These are phyloP conservation scores for Pogoniulus pusillus DNA, from an alignment of 2,797 vertebrate species.

Conservation along the genomic window DNA sequence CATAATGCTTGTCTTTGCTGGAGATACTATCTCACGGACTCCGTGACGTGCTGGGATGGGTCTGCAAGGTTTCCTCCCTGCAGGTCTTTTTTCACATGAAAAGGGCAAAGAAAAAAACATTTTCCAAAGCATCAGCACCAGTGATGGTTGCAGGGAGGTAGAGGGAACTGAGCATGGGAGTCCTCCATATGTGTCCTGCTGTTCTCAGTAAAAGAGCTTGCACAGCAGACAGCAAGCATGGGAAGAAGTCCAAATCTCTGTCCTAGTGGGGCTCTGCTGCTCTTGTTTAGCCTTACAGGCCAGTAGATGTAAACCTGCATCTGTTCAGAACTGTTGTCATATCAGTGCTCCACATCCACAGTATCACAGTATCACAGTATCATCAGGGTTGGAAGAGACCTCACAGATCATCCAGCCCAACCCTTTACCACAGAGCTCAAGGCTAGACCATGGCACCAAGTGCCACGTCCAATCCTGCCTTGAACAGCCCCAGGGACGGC, in stretches of 20 bases:
- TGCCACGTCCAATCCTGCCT: no score
- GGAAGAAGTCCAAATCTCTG: neutral
- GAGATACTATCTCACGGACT: neutral
- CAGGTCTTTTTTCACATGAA: neutral
- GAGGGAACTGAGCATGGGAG: neutral
- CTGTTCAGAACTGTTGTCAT: neutral
- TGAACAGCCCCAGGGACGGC: no score
- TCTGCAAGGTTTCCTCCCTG: neutral
- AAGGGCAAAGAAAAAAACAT: neutral
- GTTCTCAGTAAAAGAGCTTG: neutral
- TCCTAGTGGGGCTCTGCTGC: neutral
- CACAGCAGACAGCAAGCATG: accelerated
- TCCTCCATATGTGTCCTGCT: neutral
- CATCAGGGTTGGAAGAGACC: no score
- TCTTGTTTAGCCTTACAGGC: neutral
- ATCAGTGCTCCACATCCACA: neutral
- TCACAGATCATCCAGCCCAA: no score
- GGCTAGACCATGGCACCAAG: no score
- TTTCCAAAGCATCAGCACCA: neutral
- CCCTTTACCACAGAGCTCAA: no score
- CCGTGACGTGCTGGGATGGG: neutral
- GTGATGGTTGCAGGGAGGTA: neutral
- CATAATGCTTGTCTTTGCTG: accelerated
- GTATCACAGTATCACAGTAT: no score
- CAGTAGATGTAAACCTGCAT: neutral